Evolutionary conservation across 2,888 invertebrate genomes (phyloP).

Genomic region (Xestia rhomboidea): DNA sequence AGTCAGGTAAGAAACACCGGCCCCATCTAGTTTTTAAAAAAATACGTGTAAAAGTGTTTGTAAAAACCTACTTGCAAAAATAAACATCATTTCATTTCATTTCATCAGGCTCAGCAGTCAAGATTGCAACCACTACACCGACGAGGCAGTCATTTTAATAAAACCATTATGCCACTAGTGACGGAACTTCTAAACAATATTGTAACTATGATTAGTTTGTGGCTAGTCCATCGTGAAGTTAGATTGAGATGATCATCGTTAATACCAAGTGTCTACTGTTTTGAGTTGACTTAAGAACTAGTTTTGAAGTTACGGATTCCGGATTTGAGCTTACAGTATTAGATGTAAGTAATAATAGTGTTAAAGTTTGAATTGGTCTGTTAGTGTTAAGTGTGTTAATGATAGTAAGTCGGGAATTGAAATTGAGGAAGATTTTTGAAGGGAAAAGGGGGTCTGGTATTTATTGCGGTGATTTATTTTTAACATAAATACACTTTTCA

Average conservation of each 20-base stretch:
- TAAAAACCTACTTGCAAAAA: too few species aligned
- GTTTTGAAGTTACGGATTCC: conserved; percentile 39
- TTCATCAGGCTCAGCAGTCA: too few species aligned
- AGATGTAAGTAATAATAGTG: conserved; percentile 8
- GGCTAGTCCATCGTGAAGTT: conserved; percentile 62
- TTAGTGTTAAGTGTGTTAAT: background rate
- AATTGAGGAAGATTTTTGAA: background rate
- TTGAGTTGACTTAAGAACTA: conserved; percentile 54
- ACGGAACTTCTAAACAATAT: conserved; percentile 47
- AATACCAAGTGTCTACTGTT: conserved; percentile 55
- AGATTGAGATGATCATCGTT: conserved; percentile 62
- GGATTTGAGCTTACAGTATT: conserved; percentile 33
- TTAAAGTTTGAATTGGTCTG: conserved; percentile 8
- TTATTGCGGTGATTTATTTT: background rate
- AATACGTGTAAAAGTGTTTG: too few species aligned
- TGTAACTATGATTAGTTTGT: conserved; percentile 60
- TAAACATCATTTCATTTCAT: too few species aligned
- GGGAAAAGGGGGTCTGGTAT: background rate
- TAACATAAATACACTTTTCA: background rate
- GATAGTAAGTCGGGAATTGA: background rate
- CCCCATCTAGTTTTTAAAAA: too few species aligned
- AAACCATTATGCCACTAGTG: conserved; percentile 31
- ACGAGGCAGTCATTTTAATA: conserved; percentile 26
- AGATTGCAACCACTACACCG: background rate
- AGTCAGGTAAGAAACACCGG: too few species aligned